Evolutionary conservation across 2,113 vertebrate genomes (phyloP).

Genomic region (Oryzias melastigma): DNA sequence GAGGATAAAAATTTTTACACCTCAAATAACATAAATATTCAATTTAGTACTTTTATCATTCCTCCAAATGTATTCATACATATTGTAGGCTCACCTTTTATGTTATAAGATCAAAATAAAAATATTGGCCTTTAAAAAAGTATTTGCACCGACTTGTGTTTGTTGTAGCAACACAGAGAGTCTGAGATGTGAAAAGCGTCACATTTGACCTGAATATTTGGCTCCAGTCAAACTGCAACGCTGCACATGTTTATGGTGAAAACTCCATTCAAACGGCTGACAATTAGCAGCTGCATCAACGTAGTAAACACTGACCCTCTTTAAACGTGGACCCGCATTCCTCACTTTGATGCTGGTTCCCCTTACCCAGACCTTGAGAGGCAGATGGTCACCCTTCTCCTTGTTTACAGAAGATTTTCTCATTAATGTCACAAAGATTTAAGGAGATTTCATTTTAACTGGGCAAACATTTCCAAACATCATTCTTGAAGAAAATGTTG

Average conservation of each 20-base stretch:
- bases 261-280: constrained; percentile 35
- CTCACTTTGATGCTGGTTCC: background rate
- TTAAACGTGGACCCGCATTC: background rate
- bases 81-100: too few relatives aligned
- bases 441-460: background rate
- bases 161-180: background rate
- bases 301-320: background rate
- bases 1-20: too few relatives aligned
- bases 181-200: background rate
- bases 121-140: background rate
- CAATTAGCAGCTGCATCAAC: constrained; percentile 20
- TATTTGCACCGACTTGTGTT: background rate
- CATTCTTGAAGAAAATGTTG: too few relatives aligned
- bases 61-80: too few relatives aligned
- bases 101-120: background rate
- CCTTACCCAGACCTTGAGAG: background rate
- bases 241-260: constrained; percentile 42
- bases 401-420: background rate
- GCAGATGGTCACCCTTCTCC: background rate
- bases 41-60: too few relatives aligned
- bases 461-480: background rate
- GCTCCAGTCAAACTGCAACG: constrained; percentile 1
- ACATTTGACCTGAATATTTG: constrained; percentile 9
- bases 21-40: too few relatives aligned
- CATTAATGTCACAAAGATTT: background rate